These are phyloP conservation scores for Patella ulyssiponensis DNA, from an alignment of 2,888 invertebrate species.

Conservation along the genomic window DNA sequence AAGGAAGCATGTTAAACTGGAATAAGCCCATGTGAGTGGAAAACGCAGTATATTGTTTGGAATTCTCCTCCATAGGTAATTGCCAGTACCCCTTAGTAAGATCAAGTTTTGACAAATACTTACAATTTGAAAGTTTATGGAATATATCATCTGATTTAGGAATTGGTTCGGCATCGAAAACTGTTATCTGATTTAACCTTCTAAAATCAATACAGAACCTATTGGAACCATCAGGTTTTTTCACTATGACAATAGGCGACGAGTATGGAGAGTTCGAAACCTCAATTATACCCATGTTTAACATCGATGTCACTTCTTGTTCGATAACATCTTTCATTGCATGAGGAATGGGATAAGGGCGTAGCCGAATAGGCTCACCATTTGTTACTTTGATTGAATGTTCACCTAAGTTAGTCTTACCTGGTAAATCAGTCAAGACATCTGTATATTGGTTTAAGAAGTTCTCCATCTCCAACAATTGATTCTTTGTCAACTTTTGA, in stretches of 20 bases:
- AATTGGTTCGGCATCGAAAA: slow-evolving; percentile 42
- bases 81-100: neutral
- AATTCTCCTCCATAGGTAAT: neutral
- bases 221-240: slow-evolving; percentile 36
- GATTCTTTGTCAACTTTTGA: no score
- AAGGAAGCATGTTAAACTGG: neutral
- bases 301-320: slow-evolving; percentile 28
- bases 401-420: slow-evolving; percentile 14
- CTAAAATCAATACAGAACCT: slow-evolving; percentile 46
- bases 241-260: slow-evolving; percentile 39
- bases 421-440: slow-evolving; percentile 12
- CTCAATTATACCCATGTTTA: slow-evolving; percentile 38
- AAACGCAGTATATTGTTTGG: neutral
- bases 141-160: slow-evolving; percentile 6
- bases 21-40: neutral
- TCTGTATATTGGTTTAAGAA: neutral
- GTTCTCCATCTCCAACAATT: neutral
- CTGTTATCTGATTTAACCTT: slow-evolving; percentile 37
- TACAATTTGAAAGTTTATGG: neutral
- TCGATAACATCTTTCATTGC: slow-evolving; percentile 7
- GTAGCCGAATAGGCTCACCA: slow-evolving; percentile 15
- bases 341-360: slow-evolving; percentile 36
- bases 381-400: slow-evolving; percentile 24
- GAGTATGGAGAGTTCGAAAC: slow-evolving; percentile 38
- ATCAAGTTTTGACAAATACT: neutral